Base-by-base conservation (phyloP, 1,140 invertebrate species). In the Lerema accius region DNA sequence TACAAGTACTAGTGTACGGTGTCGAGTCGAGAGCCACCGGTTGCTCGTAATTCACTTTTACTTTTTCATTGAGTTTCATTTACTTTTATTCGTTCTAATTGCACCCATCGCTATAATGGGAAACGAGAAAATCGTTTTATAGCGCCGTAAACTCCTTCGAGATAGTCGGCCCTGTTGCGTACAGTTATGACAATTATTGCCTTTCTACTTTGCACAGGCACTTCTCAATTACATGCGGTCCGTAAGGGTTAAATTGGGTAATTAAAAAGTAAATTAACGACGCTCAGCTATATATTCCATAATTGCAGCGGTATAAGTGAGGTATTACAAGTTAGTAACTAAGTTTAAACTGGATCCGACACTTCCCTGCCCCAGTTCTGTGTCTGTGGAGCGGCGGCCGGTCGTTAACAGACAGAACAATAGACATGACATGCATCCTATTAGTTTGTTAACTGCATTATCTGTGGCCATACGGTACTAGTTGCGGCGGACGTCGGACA, bases 151-250 rank as follows among this genome's bases (percentile, higher is more conserved):
- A 56, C 64, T 67, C 66, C 53, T 77, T 67, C 63, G 46, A 73
- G 66, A 73, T 64, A 63, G 65, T 64, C 68, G 55, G 40, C 42
- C 56, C 65, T 61, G 67, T 69, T 76, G 58, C 50, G 59, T 48
- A 17, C 51, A 63, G 68, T 62, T 67, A 53, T 35, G 61, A 43
- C 74, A 71, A 78, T 82, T 73, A 69, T 83, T 81, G 80, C 80
- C 69, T 73, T 43, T 56, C 71, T 46, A 65, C 59, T 80, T 80
- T 69, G 39, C 35, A 48, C 69, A 83, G 80, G 80, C 78, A 78
- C 68, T 67, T 62, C 13, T 10, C 46, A 51, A 42, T 60, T 53
- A 61, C 46, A 26, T 43, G 15, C n/a, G n/a, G n/a, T n/a, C n/a
- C n/a, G n/a, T n/a, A n/a, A n/a, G n/a, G n/a, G n/a, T n/a, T n/a